phyloP scores from a whole-genome alignment of 2,113 vertebrate genomes.

The Monarcha castaneiventris region DNA sequence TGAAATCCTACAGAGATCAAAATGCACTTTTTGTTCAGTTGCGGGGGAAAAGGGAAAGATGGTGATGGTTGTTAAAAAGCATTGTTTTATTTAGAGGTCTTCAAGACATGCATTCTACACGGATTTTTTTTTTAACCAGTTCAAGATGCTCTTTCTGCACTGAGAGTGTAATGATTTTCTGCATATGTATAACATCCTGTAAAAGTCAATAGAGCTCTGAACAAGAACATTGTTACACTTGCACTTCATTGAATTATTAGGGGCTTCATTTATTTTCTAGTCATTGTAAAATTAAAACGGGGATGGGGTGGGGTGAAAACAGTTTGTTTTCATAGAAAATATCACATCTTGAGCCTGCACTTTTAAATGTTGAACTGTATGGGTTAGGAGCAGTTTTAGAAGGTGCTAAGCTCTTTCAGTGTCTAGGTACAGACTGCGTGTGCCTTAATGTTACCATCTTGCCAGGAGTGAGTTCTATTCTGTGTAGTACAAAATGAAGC shows the following conservation, averaged over 20 bases:
- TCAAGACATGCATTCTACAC: background rate
- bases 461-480: background rate
- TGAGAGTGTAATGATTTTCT: background rate
- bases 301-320: background rate
- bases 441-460: background rate
- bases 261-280: background rate
- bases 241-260: background rate
- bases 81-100: background rate
- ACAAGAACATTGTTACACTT: background rate
- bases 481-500: background rate
- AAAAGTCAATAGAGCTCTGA: background rate
- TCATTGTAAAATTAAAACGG: background rate
- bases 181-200: background rate
- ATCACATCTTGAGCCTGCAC: background rate
- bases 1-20: background rate
- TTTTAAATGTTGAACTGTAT: slow-evolving; percentile 26
- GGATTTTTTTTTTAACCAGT: background rate
- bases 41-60: background rate
- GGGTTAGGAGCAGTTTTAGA: background rate
- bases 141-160: background rate
- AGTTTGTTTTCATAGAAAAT: slow-evolving; percentile 14
- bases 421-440: background rate
- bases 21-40: background rate
- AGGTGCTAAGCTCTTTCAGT: background rate
- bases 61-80: background rate